phyloP scores from a whole-genome alignment of 2,113 vertebrate species.

The Datnioides undecimradiatus region DNA sequence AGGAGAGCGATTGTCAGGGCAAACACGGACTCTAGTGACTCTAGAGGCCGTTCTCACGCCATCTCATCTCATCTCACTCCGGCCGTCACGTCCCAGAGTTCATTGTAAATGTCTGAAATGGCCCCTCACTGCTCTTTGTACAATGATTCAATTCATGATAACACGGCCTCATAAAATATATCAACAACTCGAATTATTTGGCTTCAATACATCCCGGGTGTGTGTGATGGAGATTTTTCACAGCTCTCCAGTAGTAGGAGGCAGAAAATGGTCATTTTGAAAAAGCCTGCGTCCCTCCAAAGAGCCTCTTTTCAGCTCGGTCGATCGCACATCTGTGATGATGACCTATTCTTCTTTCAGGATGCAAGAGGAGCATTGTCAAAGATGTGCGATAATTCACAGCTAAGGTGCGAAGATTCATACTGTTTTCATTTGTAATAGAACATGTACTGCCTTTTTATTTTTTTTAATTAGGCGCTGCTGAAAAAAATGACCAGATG shows the following conservation, averaged over 20 bases:
- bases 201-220: neutral
- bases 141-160: neutral
- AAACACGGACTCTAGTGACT: conserved; percentile 54
- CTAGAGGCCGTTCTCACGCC: conserved; percentile 51
- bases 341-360: conserved; percentile 45
- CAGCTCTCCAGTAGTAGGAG: neutral
- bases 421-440: conserved; percentile 57
- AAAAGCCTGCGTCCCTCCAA: conserved; percentile 9
- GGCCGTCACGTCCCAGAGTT: neutral
- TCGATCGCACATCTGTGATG: conserved; percentile 25
- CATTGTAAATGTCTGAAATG: conserved; percentile 13
- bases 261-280: neutral
- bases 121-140: neutral
- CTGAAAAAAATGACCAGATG: conserved; percentile 42
- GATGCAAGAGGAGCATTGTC: conserved; percentile 34
- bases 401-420: conserved; percentile 63
- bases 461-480: conserved; percentile 52
- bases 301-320: conserved; percentile 11
- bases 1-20: conserved; percentile 57
- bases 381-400: conserved; percentile 65
- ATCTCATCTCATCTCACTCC: conserved; percentile 20
- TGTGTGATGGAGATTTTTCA: neutral
- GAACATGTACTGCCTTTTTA: conserved; percentile 42
- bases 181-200: conserved; percentile 10
- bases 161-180: neutral